These are phyloP conservation scores for Triplophysa siluroides DNA, from an alignment of 2,113 vertebrate genomes.

Conservation along the genomic window DNA sequence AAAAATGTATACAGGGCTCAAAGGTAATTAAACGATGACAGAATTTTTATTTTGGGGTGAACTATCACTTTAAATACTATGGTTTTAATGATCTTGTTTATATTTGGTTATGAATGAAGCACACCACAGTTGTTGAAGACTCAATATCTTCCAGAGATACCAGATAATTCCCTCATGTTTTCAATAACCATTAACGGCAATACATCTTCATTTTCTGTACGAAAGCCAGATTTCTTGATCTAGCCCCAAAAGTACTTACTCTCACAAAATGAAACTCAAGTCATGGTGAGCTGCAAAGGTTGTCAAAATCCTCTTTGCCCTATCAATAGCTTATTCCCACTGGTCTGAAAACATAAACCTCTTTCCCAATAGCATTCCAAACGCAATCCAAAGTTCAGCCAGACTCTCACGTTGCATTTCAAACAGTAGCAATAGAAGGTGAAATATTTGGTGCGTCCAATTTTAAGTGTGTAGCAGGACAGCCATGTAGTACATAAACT, in stretches of 20 bases:
- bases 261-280: background rate
- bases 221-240: conserved; percentile 26
- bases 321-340: background rate
- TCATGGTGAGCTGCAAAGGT: background rate
- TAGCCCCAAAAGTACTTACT: background rate
- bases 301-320: background rate
- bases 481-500: background rate
- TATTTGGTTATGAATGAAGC: conserved; percentile 10
- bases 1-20: too few species aligned
- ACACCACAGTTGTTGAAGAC: conserved; percentile 19
- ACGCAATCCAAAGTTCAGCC: conserved; percentile 11
- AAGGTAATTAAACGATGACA: too few species aligned
- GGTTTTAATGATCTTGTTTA: background rate
- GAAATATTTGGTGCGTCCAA: background rate
- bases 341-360: conserved; percentile 2
- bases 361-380: background rate
- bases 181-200: conserved; percentile 45
- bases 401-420: conserved; percentile 16
- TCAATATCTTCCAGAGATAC: conserved; percentile 30
- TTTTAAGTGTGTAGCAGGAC: conserved; percentile 9
- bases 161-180: conserved; percentile 36
- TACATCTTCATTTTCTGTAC: conserved; percentile 41
- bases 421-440: conserved; percentile 30
- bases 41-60: too few species aligned
- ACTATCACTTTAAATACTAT: too few species aligned